Percentiles rank a stretch among this genome's conserved stretches.
These are phyloP conservation scores for Platycheirus albimanus DNA, from an alignment of 2,888 invertebrate species.

Conservation along the genomic window DNA sequence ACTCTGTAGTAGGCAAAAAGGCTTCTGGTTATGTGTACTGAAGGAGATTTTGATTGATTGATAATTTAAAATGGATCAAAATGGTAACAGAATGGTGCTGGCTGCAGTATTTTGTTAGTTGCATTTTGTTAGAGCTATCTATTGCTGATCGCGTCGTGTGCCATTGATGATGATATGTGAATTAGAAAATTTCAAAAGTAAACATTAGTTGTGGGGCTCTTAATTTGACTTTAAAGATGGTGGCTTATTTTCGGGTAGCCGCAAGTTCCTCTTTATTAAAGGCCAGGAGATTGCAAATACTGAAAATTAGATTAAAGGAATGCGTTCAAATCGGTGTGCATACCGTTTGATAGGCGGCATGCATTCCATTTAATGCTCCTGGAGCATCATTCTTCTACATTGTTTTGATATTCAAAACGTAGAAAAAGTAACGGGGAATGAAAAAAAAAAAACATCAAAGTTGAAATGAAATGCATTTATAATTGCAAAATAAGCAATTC, in stretches of 20 bases:
- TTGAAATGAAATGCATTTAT: too few species aligned
- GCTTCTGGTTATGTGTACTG: slow-evolving; percentile 74
- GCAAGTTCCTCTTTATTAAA: slow-evolving; percentile 7
- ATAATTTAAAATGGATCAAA: slow-evolving; percentile 74
- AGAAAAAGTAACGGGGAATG: too few species aligned
- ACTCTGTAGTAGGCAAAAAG: slow-evolving; percentile 73
- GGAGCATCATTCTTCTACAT: too few species aligned
- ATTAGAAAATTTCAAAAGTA: slow-evolving; percentile 60
- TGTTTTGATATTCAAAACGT: too few species aligned
- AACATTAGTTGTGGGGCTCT: slow-evolving; percentile 50
- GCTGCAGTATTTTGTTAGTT: background rate
- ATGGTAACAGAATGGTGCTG: slow-evolving; percentile 8
- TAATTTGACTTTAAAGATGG: slow-evolving; percentile 23
- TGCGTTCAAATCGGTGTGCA: too few species aligned
- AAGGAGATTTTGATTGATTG: slow-evolving; percentile 74
- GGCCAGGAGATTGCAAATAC: background rate
- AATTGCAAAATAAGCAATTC: too few species aligned
- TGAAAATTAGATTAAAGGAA: background rate
- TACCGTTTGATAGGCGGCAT: too few species aligned
- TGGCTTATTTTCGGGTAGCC: background rate
- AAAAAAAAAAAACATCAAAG: too few species aligned
- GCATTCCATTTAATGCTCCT: too few species aligned
- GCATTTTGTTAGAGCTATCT: slow-evolving; percentile 15
- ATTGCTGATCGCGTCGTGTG: slow-evolving; percentile 45
- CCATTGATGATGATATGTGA: slow-evolving; percentile 69